These are phyloP conservation scores for Colistium nudipinnis DNA, from an alignment of 2,113 vertebrate species.

Conservation along the genomic window DNA sequence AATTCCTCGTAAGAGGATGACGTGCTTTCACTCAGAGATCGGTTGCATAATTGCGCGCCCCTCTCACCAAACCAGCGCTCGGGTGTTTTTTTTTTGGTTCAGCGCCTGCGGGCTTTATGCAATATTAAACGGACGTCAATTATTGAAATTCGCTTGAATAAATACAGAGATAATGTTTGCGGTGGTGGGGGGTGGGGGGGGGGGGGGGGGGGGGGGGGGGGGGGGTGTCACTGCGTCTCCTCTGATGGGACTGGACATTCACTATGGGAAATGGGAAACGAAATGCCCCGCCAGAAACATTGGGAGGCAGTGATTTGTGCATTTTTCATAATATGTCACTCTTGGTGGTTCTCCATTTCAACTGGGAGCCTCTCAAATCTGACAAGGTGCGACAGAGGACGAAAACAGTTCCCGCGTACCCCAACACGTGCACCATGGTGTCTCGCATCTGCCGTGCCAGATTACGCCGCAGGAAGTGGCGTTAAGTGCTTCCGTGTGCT, in stretches of 20 bases:
- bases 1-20: slow-evolving; percentile 38
- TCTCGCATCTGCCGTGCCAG: slow-evolving; percentile 21
- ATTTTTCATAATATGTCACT: slow-evolving; percentile 32
- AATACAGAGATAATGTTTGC: slow-evolving; percentile 2
- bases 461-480: slow-evolving; percentile 35
- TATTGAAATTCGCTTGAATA: slow-evolving; percentile 18
- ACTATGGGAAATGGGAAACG: not conserved
- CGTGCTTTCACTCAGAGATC: slow-evolving; percentile 15
- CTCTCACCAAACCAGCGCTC: slow-evolving; percentile 1
- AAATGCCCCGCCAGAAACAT: slow-evolving; percentile 5
- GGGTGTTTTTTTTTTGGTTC: not conserved
- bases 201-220: too few species aligned
- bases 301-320: slow-evolving; percentile 16
- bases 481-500: slow-evolving; percentile 60
- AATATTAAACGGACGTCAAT: slow-evolving; percentile 3
- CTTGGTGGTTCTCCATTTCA: not conserved
- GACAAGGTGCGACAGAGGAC: not conserved
- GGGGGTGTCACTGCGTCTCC: not conserved
- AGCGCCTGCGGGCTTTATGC: not conserved
- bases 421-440: slow-evolving; percentile 33
- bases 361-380: slow-evolving; percentile 4
- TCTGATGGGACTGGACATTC: slow-evolving; percentile 26
- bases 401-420: slow-evolving; percentile 9
- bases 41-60: slow-evolving; percentile 13
- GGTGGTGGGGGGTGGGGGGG: too few species aligned